Base-by-base conservation (phyloP, 2,888 invertebrate genomes). In the Acholoe squamosa region DNA sequence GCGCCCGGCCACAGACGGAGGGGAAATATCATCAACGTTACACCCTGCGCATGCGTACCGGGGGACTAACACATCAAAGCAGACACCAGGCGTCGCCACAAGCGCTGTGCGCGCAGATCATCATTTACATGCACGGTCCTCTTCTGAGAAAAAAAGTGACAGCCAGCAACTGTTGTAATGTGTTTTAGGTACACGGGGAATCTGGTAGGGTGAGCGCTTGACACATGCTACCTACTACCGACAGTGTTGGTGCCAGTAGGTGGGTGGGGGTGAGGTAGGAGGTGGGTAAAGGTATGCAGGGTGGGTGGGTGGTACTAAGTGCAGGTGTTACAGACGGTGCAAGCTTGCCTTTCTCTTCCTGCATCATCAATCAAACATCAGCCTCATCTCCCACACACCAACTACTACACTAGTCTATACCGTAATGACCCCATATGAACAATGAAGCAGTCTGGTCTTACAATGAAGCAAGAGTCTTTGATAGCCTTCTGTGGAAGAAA, bases 1-100 rank as follows among this genome's bases (percentile, higher is more conserved):
- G n/a, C 28, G 80, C 16, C 12, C 34, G 80, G 80, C 80, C 28
- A 76, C 76, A 0, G 31, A 25, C 14, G 10, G 76, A 76, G 76
- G 76, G 76, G 76, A 76, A 76, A 71, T 71, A 71, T 71, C 71
- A 71, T 71, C 71, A 71, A 31, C 71, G 31, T 71, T 71, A 22
- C 31, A 25, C 71, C 71, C 43, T 43, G 43, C 43, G 43, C 43
- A 43, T 43, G 43, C 43, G 71, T 28, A 22, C 14, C 71, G n/a
- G 80, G 80, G 80, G 80, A n/a, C 34, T 25, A 43, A 33, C 80
- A 80, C 80, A 80, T 80, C 80, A 80, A 80, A 80, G 80, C 80
- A 22, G 31, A 14, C 80, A 34, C 80, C 34, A 16, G 80, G 14
- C 34, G 33, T 31, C 61, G 61, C 61, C 61, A n/a, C 61, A 43